Evolutionary conservation across 1,140 invertebrate genomes (phyloP), one percentile per base, ranked within the genome.

Genomic region (Ooceraea biroi): DNA sequence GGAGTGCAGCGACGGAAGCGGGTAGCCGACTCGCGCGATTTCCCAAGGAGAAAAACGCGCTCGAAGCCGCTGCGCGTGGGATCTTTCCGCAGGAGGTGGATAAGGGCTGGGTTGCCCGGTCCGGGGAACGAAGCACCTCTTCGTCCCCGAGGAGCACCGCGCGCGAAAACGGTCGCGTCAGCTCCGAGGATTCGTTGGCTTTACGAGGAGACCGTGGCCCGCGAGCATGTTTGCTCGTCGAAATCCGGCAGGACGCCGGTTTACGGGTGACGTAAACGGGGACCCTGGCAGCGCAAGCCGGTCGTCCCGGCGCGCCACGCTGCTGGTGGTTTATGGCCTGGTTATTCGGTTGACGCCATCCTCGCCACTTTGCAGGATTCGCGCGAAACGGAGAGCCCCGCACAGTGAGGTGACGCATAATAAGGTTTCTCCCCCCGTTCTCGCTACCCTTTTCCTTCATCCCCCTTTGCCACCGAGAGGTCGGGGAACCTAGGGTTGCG

Each of bases 181-280:
- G 89, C 85, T 91, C 44, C 83, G 82, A 71, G 72, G 82, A 69
- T 85, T 78, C 83, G 69, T 82, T 87, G 65, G 73, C 83, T 91
- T 92, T 91, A 91, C 85, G 90, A 90, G 88, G 66, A 80, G 71
- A 36, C 74, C 86, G 85, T 91, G 87, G 88, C 88, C 84, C 85
- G 44, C 86, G 88, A 91, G 90, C 89, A 87, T 91, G 87, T 92
- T 91, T 91, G 89, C 86, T 86, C 83, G 90, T 89, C 86, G 82
- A 89, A 90, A 90, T 91, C 85, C 89, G 71, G 74, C 85, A 84
- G 82, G 83, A 85, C 77, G 48, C 30, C 80, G 87, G 86, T 91
- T 91, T 91, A 91, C 89, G 90, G 84, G 85, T 88, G 85, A 89
- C 88, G 87, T 83, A 90, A 90, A 88, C 84, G 82, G 83, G 68